Conservation (phyloP, 2,113 vertebrate species). For the Hyaena hyaena region DNA sequence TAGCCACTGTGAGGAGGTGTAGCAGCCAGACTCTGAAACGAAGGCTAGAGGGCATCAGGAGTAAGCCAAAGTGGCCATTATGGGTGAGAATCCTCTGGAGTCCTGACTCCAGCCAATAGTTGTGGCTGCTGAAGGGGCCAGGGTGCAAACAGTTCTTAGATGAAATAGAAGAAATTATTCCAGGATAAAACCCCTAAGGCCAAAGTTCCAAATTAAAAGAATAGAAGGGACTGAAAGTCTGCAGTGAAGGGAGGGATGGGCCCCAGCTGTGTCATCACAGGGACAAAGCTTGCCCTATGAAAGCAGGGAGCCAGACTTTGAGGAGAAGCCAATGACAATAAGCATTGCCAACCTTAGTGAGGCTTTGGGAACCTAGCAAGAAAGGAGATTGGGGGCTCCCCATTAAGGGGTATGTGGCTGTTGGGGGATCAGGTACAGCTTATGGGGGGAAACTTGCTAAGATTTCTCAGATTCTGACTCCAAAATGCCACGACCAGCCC, state of each 20-base stretch:
- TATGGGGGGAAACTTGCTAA: background rate
- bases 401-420: background rate
- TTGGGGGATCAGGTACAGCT: background rate
- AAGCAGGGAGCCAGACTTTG: background rate
- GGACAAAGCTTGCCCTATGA: too few species aligned
- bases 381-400: background rate
- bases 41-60: background rate
- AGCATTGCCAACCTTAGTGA: background rate
- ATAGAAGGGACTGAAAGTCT: background rate
- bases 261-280: background rate
- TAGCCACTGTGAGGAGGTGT: background rate
- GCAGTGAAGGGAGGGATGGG: background rate
- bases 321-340: background rate
- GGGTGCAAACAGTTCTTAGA: background rate
- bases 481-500: background rate
- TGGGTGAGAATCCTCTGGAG: background rate
- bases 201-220: background rate
- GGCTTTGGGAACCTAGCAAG: background rate
- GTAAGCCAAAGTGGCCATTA: background rate
- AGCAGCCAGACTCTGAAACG: background rate
- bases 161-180: background rate
- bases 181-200: background rate
- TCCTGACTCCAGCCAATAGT: background rate
- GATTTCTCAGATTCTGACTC: background rate
- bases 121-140: background rate